Evolutionary conservation across 2,113 vertebrate species (phyloP).

Genomic region (Mesocricetus auratus): DNA sequence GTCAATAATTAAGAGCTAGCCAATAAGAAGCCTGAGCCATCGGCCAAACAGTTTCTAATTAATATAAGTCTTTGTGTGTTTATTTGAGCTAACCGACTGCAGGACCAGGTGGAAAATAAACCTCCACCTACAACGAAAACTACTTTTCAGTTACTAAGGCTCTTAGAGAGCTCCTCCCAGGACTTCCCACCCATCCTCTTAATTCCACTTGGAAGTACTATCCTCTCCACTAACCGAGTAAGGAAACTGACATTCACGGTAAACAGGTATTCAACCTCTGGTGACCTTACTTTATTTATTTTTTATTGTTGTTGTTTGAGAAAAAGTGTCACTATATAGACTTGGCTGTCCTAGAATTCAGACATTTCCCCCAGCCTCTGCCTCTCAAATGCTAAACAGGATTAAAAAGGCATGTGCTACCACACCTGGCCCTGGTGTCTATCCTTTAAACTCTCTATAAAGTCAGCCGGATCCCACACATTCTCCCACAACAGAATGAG

Average conservation of each 20-base stretch:
- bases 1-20: too few species aligned
- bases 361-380: background rate
- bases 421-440: background rate
- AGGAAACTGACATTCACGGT: constrained; percentile 39
- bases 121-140: background rate
- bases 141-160: background rate
- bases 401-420: background rate
- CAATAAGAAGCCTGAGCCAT: too few species aligned
- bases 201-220: constrained; percentile 20
- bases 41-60: too few species aligned
- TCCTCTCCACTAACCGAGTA: background rate
- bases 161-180: background rate
- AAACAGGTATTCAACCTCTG: constrained; percentile 10
- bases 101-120: too few species aligned
- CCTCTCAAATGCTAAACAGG: background rate
- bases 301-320: background rate
- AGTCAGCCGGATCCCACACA: background rate
- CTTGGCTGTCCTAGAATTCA: background rate
- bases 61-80: too few species aligned
- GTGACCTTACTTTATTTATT: background rate
- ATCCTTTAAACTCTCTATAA: constrained; percentile 32
- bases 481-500: background rate
- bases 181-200: background rate
- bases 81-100: too few species aligned
- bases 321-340: background rate